Percentiles rank a stretch among this genome's conserved stretches.
Evolutionary conservation across 2,888 invertebrate genomes (phyloP).

Genomic region (Eristalis intricaria): DNA sequence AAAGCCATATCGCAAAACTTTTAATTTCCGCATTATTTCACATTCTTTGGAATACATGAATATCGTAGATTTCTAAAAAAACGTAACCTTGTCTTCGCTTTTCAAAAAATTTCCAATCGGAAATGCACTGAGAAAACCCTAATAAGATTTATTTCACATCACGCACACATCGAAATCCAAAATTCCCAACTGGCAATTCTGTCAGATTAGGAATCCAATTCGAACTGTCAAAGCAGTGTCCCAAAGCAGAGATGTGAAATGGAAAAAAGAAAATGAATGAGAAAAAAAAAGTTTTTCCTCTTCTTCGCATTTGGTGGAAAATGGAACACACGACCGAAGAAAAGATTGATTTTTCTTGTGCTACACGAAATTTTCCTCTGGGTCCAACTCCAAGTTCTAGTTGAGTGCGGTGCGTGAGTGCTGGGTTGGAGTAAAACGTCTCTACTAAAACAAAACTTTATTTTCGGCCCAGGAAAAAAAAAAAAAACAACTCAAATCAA

Average conservation of each 20-base stretch:
- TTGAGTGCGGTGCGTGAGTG: slow-evolving; percentile 63
- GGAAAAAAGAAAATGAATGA: slow-evolving; percentile 6
- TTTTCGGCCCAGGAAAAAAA: not conserved
- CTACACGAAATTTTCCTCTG: slow-evolving; percentile 58
- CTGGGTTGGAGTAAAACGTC: slow-evolving; percentile 34
- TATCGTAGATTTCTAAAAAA: too few relatives aligned
- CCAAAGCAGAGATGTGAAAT: slow-evolving; percentile 61
- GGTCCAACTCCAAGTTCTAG: slow-evolving; percentile 49
- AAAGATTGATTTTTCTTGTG: slow-evolving; percentile 70
- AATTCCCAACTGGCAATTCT: slow-evolving; percentile 22
- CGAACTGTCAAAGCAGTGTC: slow-evolving; percentile 53
- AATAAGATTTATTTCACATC: not conserved
- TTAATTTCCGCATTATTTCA: too few relatives aligned
- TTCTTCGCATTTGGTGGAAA: slow-evolving; percentile 38
- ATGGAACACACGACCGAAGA: slow-evolving; percentile 65
- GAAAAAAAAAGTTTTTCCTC: not conserved
- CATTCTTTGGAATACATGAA: too few relatives aligned
- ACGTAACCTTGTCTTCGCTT: too few relatives aligned
- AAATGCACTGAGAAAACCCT: not conserved
- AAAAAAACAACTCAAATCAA: not conserved
- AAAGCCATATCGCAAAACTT: too few relatives aligned
- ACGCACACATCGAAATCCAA: not conserved
- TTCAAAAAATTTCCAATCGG: not conserved
- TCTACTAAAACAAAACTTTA: slow-evolving; percentile 20
- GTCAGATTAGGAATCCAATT: not conserved